phyloP scores from a whole-genome alignment of 2,888 invertebrate species.

The Meteorus cinctellus region DNA sequence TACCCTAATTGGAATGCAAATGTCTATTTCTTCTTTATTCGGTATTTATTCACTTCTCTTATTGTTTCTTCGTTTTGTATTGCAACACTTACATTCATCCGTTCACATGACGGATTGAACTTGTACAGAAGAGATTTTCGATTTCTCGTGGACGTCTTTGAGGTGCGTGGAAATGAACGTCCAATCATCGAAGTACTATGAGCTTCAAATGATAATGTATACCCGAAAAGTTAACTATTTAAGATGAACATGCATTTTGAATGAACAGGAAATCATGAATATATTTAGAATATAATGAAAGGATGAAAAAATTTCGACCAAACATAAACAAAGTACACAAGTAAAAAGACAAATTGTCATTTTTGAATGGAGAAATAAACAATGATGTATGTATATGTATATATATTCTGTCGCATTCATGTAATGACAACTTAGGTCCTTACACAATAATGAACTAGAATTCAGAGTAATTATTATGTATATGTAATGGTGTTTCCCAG shows the following conservation, averaged over 20 bases:
- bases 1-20: neutral
- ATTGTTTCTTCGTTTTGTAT: neutral
- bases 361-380: conserved; percentile 17
- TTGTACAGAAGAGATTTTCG: neutral
- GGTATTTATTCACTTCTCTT: neutral
- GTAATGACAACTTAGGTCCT: conserved; percentile 30
- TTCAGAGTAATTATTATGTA: conserved; percentile 24
- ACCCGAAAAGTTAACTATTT: neutral
- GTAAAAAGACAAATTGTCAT: conserved; percentile 33
- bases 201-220: neutral
- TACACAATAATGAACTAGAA: conserved; percentile 25
- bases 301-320: conserved; percentile 33
- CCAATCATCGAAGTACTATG: conserved; percentile 7
- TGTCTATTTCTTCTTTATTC: neutral
- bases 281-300: conserved; percentile 17
- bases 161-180: neutral
- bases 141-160: neutral
- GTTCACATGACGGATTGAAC: neutral
- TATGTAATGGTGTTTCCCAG: conserved; percentile 37
- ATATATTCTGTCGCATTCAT: conserved; percentile 43
- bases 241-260: neutral
- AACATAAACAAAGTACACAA: conserved; percentile 19
- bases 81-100: neutral
- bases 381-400: conserved; percentile 41
- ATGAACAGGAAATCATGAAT: neutral